Percentiles rank a stretch among this genome's conserved stretches.
phyloP scores from a whole-genome alignment of 2,797 vertebrate genomes.

The Lutjanus campechanus region DNA sequence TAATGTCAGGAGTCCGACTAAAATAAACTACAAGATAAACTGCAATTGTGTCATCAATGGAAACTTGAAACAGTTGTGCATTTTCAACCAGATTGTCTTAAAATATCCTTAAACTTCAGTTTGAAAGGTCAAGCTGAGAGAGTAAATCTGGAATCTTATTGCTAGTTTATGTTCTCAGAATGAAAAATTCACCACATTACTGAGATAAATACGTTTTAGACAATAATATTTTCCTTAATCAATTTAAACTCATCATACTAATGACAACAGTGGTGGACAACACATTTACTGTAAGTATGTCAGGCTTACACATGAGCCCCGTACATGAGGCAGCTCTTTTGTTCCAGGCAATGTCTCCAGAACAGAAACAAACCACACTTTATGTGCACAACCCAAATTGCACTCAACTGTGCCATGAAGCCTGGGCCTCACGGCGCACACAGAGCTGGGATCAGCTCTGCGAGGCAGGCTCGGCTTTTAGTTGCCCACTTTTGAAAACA shows the following conservation, averaged over 20 bases:
- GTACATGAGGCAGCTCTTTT: slow-evolving; percentile 45
- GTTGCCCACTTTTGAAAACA: slow-evolving; percentile 61
- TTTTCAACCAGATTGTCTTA: slow-evolving; percentile 26
- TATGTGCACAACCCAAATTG: slow-evolving; percentile 60
- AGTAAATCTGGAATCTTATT: slow-evolving; percentile 5
- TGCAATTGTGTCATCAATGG: slow-evolving; percentile 39
- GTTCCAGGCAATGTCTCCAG: slow-evolving; percentile 55
- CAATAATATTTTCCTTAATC: slow-evolving; percentile 15
- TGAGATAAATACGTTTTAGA: not conserved
- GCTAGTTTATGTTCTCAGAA: slow-evolving; percentile 11
- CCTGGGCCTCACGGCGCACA: slow-evolving; percentile 55
- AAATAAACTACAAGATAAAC: slow-evolving; percentile 54
- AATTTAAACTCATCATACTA: slow-evolving; percentile 22
- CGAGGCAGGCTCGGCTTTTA: slow-evolving; percentile 45
- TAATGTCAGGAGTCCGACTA: slow-evolving; percentile 66
- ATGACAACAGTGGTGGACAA: slow-evolving; percentile 16
- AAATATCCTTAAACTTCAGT: slow-evolving; percentile 34
- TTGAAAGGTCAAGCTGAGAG: slow-evolving; percentile 17
- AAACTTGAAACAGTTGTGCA: slow-evolving; percentile 56
- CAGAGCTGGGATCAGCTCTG: slow-evolving; percentile 49
- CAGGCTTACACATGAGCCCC: slow-evolving; percentile 7
- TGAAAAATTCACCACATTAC: not conserved
- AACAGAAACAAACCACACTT: slow-evolving; percentile 70
- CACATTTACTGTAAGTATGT: slow-evolving; percentile 3
- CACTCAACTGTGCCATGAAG: slow-evolving; percentile 60